Conservation (phyloP, 2,113 vertebrate genomes). For the Leucoraja erinaceus region DNA sequence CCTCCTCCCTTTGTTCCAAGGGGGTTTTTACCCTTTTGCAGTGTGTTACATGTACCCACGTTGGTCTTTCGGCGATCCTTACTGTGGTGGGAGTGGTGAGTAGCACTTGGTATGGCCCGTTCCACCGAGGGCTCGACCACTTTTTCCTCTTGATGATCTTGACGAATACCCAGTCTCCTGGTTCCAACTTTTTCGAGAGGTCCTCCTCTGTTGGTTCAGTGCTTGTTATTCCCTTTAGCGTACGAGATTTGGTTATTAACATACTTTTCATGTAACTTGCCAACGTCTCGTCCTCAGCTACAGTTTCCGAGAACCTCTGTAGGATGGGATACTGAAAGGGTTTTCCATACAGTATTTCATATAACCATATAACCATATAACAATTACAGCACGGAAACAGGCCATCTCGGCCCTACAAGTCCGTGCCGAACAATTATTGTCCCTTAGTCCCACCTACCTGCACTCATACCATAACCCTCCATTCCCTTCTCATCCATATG, state of each 20-base stretch:
- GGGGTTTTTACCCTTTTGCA: not conserved
- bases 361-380: no score
- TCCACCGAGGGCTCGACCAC: slow-evolving; percentile 18
- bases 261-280: not conserved
- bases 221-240: not conserved
- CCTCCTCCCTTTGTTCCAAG: no score
- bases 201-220: no score
- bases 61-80: not conserved
- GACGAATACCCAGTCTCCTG: slow-evolving; percentile 6
- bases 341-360: not conserved
- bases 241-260: not conserved
- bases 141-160: not conserved
- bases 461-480: no score
- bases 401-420: no score
- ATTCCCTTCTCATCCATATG: no score
- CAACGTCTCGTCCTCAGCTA: not conserved
- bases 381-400: no score
- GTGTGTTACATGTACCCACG: slow-evolving; percentile 33
- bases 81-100: slow-evolving; percentile 7
- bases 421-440: no score
- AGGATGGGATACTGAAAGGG: not conserved
- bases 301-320: not conserved
- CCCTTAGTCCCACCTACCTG: no score
- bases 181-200: not conserved
- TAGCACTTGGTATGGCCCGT: not conserved